phyloP scores from a whole-genome alignment of 2,888 invertebrate genomes.

The Iphiclides podalirius region DNA sequence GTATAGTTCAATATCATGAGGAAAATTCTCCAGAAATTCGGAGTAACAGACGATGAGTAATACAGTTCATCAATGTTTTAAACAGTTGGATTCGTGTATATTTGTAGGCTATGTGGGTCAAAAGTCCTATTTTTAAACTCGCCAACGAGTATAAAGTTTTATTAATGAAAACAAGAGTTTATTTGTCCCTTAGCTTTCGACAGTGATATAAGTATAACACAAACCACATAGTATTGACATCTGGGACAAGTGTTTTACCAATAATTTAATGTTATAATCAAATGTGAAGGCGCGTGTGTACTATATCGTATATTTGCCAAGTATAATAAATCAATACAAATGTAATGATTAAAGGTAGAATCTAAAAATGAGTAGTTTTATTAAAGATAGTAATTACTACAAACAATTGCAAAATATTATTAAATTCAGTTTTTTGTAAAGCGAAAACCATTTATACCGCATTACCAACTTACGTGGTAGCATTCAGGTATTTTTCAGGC shows the following conservation, averaged over 20 bases:
- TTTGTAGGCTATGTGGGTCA: neutral
- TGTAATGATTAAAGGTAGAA: slow-evolving; percentile 31
- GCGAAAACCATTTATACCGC: too few relatives aligned
- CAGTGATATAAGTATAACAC: neutral
- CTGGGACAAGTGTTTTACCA: slow-evolving; percentile 13
- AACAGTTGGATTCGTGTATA: slow-evolving; percentile 7
- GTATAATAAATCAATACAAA: slow-evolving; percentile 40
- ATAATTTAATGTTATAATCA: slow-evolving; percentile 18
- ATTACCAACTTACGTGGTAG: too few relatives aligned
- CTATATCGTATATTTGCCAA: slow-evolving; percentile 39
- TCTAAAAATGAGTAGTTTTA: too few relatives aligned
- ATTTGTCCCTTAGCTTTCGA: slow-evolving; percentile 12
- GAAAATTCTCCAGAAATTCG: slow-evolving; percentile 37
- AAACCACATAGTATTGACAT: too few relatives aligned
- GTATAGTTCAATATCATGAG: slow-evolving; percentile 46
- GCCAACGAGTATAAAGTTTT: slow-evolving; percentile 30
- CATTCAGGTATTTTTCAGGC: too few relatives aligned
- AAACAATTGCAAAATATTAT: too few relatives aligned
- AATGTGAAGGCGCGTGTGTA: slow-evolving; percentile 13
- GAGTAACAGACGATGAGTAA: slow-evolving; percentile 40
- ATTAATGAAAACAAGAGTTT: slow-evolving; percentile 21
- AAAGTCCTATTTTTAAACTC: slow-evolving; percentile 40
- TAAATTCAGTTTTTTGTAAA: too few relatives aligned
- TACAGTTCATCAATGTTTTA: slow-evolving; percentile 20
- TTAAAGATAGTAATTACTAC: too few relatives aligned